Conservation (phyloP, 2,797 vertebrate genomes). For the Bradypodion ventrale region DNA sequence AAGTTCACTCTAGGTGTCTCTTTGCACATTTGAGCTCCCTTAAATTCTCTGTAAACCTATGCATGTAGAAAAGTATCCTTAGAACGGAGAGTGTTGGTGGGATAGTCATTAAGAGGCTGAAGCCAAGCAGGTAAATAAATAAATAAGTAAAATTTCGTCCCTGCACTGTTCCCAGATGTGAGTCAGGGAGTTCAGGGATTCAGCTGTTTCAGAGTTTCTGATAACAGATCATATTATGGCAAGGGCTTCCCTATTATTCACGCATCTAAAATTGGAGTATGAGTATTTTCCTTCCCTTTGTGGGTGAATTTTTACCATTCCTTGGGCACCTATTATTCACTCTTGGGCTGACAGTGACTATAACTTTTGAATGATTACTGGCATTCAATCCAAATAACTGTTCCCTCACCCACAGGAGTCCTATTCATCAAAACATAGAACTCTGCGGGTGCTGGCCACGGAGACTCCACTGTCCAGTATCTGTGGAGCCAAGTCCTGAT, state of each 20-base stretch:
- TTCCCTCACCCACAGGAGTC: conserved; percentile 10
- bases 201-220: conserved; percentile 73
- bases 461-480: conserved; percentile 50
- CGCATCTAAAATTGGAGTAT: conserved; percentile 59
- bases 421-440: conserved; percentile 31
- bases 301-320: conserved; percentile 60
- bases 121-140: conserved; percentile 36
- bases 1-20: no score
- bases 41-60: no score
- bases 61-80: no score
- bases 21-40: no score
- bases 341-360: conserved; percentile 41
- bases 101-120: conserved; percentile 44
- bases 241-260: conserved; percentile 51
- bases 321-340: conserved; percentile 51
- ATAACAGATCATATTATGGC: conserved; percentile 64
- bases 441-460: conserved; percentile 29
- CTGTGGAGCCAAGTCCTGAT: conserved; percentile 37
- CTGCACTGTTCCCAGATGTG: conserved; percentile 70
- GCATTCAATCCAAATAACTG: conserved; percentile 60
- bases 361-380: conserved; percentile 54
- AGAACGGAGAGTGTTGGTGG: conserved; percentile 39
- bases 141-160: conserved; percentile 7
- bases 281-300: conserved; percentile 53
- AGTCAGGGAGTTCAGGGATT: conserved; percentile 63